Evolutionary conservation across 92 coral and sea anemone species (phyloP).

Genomic region (Parazoanthus swiftii): DNA sequence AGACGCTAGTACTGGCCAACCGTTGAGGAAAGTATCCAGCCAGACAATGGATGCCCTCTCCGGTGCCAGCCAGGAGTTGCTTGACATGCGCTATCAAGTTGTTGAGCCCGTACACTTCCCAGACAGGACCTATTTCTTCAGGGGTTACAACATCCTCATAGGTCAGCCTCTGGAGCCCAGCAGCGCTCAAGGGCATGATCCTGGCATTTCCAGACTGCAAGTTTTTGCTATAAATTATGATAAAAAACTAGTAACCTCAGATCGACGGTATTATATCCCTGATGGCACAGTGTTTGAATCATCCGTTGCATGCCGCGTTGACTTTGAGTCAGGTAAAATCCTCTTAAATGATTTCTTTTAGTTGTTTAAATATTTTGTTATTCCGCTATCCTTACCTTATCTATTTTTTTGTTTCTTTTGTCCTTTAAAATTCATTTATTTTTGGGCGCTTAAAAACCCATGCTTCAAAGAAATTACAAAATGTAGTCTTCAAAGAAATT

Average conservation of each 20-base stretch:
- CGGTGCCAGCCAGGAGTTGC: not conserved
- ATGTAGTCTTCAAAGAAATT: too few relatives aligned
- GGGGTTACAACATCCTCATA: conserved; percentile 4
- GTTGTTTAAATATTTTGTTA: too few relatives aligned
- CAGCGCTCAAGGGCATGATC: not conserved
- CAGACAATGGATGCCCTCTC: not conserved
- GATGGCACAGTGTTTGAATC: conserved; percentile 10
- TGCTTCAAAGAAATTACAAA: too few relatives aligned
- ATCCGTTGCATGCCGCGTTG: not conserved
- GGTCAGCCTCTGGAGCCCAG: not conserved
- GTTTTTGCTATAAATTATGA: not conserved
- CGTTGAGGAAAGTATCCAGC: not conserved
- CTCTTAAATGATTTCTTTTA: too few relatives aligned
- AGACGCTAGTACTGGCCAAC: not conserved
- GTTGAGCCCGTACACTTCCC: not conserved
- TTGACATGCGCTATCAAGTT: not conserved
- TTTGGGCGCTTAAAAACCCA: too few relatives aligned
- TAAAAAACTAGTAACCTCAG: not conserved
- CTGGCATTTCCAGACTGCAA: not conserved
- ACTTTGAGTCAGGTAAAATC: conserved; percentile 1
- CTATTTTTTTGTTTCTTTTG: too few relatives aligned
- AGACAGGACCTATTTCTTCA: not conserved
- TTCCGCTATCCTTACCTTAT: too few relatives aligned
- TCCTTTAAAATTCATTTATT: too few relatives aligned
- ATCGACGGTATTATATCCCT: conserved; percentile 7